Evolutionary conservation across 2,888 invertebrate genomes (phyloP).

Genomic region (Isotomurus palustris): DNA sequence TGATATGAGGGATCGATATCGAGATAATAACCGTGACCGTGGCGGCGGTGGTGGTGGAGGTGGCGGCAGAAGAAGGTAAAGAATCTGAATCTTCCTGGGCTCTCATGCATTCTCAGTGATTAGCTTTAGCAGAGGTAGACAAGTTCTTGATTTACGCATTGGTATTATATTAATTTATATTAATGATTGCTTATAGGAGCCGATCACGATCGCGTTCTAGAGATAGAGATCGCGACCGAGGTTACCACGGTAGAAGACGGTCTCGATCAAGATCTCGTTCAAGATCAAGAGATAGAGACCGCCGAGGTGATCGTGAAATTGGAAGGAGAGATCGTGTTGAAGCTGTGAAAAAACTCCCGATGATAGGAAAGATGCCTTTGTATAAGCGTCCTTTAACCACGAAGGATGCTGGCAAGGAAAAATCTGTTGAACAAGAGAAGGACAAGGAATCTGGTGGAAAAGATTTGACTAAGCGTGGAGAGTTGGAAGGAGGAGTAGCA

Average conservation of each 20-base stretch:
- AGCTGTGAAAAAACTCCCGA: slow-evolving; percentile 40
- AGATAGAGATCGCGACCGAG: slow-evolving; percentile 28
- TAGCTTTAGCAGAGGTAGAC: no score
- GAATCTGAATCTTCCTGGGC: no score
- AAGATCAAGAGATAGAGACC: slow-evolving; percentile 34
- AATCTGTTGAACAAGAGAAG: slow-evolving; percentile 10
- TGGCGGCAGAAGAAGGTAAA: slow-evolving; percentile 22
- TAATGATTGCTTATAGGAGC: slow-evolving; percentile 14
- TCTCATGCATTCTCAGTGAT: no score
- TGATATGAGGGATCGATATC: slow-evolving; percentile 11
- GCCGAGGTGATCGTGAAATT: slow-evolving; percentile 21
- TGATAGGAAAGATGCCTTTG: slow-evolving; percentile 46
- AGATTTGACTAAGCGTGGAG: slow-evolving; percentile 8
- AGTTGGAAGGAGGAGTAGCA: not conserved
- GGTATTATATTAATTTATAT: no score
- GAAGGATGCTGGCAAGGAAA: slow-evolving; percentile 16
- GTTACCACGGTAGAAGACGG: slow-evolving; percentile 30
- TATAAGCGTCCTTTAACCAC: slow-evolving; percentile 39
- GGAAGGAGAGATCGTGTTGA: slow-evolving; percentile 17
- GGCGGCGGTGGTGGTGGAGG: slow-evolving; percentile 7
- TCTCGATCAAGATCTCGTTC: slow-evolving; percentile 39
- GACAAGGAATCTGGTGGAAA: slow-evolving; percentile 15
- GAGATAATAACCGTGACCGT: not conserved
- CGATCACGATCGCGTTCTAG: slow-evolving; percentile 29
- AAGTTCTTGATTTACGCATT: no score